These are phyloP conservation scores for Chrosomus eos DNA, from an alignment of 2,797 vertebrate species.

Conservation along the genomic window DNA sequence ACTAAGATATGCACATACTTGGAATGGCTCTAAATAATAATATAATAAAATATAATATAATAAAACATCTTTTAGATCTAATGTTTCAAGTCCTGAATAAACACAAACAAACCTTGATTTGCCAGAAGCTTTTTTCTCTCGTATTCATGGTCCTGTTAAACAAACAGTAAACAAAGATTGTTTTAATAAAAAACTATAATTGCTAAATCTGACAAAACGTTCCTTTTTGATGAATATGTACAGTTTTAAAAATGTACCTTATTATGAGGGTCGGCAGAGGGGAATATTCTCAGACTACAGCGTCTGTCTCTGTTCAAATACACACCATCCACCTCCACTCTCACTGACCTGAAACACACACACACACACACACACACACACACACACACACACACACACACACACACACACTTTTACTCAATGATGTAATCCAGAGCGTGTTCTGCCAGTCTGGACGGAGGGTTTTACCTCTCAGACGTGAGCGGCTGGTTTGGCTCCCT, in stretches of 20 bases:
- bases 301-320: constrained; percentile 58
- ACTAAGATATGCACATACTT: not conserved
- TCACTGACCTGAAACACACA: constrained; percentile 47
- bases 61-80: not conserved
- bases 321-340: constrained; percentile 50
- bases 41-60: not conserved
- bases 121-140: constrained; percentile 83
- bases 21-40: not conserved
- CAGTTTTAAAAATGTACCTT: constrained; percentile 42
- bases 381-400: no score
- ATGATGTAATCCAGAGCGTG: not conserved
- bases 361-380: constrained; percentile 59
- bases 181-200: not conserved
- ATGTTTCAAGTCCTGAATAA: constrained; percentile 33
- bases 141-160: constrained; percentile 80
- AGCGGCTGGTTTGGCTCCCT: constrained; percentile 67
- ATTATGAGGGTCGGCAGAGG: constrained; percentile 47
- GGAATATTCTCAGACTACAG: constrained; percentile 58
- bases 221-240: not conserved
- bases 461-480: constrained; percentile 71
- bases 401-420: constrained; percentile 46
- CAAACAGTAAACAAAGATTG: not conserved
- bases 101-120: constrained; percentile 75
- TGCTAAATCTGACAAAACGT: not conserved
- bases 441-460: not conserved